These are phyloP conservation scores for Drosophila dives DNA, from an alignment of 2,888 invertebrate species.

Conservation along the genomic window DNA sequence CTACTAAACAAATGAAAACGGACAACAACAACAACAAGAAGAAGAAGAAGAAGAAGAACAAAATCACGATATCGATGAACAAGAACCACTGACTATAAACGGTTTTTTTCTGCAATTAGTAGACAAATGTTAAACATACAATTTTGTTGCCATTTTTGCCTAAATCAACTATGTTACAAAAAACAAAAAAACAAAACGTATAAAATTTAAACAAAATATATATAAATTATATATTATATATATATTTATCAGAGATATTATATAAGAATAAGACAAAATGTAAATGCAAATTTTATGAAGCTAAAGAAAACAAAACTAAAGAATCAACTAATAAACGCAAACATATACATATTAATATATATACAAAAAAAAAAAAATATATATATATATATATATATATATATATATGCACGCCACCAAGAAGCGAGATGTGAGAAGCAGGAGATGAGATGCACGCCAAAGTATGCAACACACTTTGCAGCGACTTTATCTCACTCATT, in stretches of 20 bases:
- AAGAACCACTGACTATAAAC: constrained; percentile 71
- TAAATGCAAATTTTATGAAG: constrained; percentile 51
- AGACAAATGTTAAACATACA: constrained; percentile 81
- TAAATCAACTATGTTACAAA: constrained; percentile 85
- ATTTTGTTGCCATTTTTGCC: constrained; percentile 85
- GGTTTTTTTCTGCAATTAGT: constrained; percentile 69
- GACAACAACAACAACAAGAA: constrained; percentile 29
- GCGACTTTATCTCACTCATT: constrained; percentile 1
- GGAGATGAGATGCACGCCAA: constrained; percentile 30
- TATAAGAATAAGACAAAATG: constrained; percentile 27
- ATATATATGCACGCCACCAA: constrained; percentile 24
- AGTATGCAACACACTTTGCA: constrained; percentile 51
- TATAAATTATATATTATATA: constrained; percentile 34
- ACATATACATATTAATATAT: constrained; percentile 40
- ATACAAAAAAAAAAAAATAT: constrained; percentile 39
- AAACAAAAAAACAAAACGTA: constrained; percentile 43
- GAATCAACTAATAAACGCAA: constrained; percentile 55
- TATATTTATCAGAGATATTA: constrained; percentile 71
- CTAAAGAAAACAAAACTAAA: constrained; percentile 45
- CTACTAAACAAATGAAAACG: constrained; percentile 57
- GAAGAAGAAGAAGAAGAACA: constrained; percentile 11
- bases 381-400: constrained; percentile 28
- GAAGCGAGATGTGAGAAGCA: constrained; percentile 12
- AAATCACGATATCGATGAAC: constrained; percentile 18
- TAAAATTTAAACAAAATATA: constrained; percentile 43